These are phyloP conservation scores for Vannuccia rotundouncinata DNA, from an alignment of 2,888 invertebrate species.

Conservation along the genomic window DNA sequence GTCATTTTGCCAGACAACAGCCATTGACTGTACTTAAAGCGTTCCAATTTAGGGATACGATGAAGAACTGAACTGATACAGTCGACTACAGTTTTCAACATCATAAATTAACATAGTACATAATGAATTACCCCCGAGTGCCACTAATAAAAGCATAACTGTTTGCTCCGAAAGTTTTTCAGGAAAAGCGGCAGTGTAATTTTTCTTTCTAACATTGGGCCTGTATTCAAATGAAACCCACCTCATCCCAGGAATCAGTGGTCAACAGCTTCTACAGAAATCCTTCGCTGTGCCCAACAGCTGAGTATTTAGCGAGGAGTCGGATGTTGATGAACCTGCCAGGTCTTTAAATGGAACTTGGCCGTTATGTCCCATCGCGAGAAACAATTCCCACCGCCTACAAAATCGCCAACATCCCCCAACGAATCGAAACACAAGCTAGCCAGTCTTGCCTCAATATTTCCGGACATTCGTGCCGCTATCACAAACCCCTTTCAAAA, in stretches of 20 bases:
- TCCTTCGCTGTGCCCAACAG: background rate
- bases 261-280: background rate
- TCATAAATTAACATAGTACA: no score
- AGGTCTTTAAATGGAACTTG: background rate
- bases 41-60: no score
- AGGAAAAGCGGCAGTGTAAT: no score
- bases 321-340: conserved; percentile 8
- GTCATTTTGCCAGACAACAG: no score
- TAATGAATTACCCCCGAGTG: no score
- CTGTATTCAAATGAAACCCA: background rate
- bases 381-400: background rate
- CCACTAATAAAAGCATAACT: no score
- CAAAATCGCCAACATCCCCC: background rate
- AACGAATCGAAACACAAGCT: background rate
- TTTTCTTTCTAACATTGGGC: background rate
- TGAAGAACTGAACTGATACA: no score
- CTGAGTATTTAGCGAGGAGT: conserved; percentile 7
- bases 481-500: background rate
- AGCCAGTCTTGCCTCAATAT: background rate
- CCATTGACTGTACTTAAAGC: no score
- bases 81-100: no score
- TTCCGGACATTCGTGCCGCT: background rate
- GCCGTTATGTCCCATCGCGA: background rate
- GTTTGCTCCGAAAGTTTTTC: no score
- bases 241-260: background rate